Base-by-base conservation (phyloP, 1,140 invertebrate genomes). In the Kradibia gibbosae region DNA sequence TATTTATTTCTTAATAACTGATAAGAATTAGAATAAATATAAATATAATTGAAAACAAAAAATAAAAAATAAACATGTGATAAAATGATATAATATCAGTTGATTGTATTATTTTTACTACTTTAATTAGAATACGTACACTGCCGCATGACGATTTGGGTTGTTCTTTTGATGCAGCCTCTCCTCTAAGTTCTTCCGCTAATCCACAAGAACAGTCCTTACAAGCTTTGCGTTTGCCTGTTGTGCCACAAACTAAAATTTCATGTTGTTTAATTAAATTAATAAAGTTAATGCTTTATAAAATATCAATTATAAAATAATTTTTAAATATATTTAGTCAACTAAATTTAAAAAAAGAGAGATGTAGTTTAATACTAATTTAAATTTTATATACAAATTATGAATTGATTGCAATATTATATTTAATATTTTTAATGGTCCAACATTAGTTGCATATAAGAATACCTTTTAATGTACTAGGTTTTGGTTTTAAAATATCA, bases 141-240 rank as follows among this genome's bases (percentile, higher is more conserved):
- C 93, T 99, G 87, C 99, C 99, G 94, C 99, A 99, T 4, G 98
- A 97, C 11, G 98, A 99, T 90, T 96, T 96, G 15, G 95, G 96
- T 76, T 91, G 94, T 72, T 92, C 90, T 78, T 93, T 92, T 65
- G 82, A 81, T 53, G 85, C 85, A 50, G 88, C 89, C 89, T 95
- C 94, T 17, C 93, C 94, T 67, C 92, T 94, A 48, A 98, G 89
- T 91, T 99, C 98, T 86, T 99, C 98, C 42, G 98, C 98, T 80
- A 99, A 92, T 4, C 99, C 99, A 92, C 99, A 99, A 8, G 95
- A 95, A 89, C 99, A 99, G 90, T 99, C 96, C 86, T 99, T 99
- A 88, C 99, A 99, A 0, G 99, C 98, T 90, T 99, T 99, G 67
- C 97, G 93, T 90, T 98, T 98, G 3, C 96, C 97, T 13, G 96